Conservation (phyloP, 2,113 vertebrate genomes). For the Pardalotus punctatus region DNA sequence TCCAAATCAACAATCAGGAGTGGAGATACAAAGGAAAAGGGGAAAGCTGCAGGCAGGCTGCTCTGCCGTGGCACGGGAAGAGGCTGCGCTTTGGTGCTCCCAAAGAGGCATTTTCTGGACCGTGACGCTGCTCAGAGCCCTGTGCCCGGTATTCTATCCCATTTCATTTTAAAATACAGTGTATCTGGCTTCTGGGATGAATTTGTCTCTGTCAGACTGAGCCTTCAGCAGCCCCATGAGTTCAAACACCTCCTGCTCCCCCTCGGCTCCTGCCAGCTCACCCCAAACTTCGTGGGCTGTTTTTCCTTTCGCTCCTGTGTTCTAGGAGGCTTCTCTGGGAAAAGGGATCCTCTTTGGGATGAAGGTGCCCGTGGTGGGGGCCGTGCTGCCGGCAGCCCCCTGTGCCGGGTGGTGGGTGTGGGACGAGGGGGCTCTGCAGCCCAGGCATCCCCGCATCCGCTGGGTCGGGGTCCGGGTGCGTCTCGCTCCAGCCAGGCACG, state of each 20-base stretch:
- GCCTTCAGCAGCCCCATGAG: background rate
- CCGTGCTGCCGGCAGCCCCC: background rate
- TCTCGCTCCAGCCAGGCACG: background rate
- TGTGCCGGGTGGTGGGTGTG: accelerated
- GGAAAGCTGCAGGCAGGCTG: background rate
- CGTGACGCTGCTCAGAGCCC: background rate
- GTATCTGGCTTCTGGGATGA: background rate
- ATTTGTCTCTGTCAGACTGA: constrained; percentile 8
- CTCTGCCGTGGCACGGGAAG: background rate
- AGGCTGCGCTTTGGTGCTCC: background rate
- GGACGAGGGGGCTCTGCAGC: background rate
- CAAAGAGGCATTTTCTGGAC: background rate
- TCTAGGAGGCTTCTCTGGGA: accelerated
- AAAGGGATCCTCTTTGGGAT: background rate
- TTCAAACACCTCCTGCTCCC: background rate
- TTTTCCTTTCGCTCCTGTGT: accelerated
- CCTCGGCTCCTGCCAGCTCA: background rate
- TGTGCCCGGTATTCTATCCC: background rate
- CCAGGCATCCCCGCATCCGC: accelerated
- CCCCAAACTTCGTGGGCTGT: accelerated
- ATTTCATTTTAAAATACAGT: background rate
- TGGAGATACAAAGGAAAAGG: background rate
- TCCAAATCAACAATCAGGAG: constrained; percentile 55
- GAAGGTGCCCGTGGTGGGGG: background rate
- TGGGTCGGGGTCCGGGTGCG: accelerated